phyloP scores from a whole-genome alignment of 2,888 invertebrate species.

The Eumacrocentrus americanus region DNA sequence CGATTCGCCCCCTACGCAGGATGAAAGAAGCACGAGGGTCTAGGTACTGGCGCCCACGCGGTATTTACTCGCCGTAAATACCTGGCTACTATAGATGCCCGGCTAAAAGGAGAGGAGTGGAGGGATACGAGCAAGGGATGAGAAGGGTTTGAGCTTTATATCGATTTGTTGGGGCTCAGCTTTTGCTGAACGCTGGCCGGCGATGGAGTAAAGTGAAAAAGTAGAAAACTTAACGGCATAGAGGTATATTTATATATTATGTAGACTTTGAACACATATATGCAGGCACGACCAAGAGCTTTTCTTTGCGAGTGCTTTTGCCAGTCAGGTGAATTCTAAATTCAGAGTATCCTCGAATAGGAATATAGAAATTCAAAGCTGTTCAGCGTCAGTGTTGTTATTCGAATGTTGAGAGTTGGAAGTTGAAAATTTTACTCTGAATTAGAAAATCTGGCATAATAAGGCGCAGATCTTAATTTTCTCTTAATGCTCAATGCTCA shows the following conservation, averaged over 20 bases:
- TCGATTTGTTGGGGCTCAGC: conserved; percentile 43
- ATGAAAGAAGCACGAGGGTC: conserved; percentile 41
- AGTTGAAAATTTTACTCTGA: background rate
- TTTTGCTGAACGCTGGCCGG: conserved; percentile 19
- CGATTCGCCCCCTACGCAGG: conserved; percentile 32
- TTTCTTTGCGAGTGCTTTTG: conserved; percentile 19
- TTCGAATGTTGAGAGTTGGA: conserved; percentile 5
- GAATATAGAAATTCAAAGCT: conserved; percentile 20
- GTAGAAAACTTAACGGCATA: conserved; percentile 12
- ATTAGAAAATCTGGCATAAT: background rate
- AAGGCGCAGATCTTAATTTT: background rate
- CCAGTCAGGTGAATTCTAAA: conserved; percentile 21
- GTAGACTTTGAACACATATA: background rate
- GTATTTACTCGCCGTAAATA: conserved; percentile 50
- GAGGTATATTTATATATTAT: conserved; percentile 12
- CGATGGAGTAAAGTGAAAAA: conserved; percentile 23
- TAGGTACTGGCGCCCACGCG: conserved; percentile 35
- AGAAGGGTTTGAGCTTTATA: conserved; percentile 43
- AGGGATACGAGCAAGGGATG: conserved; percentile 3
- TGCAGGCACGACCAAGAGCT: background rate
- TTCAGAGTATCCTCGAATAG: conserved; percentile 8
- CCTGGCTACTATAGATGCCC: conserved; percentile 40
- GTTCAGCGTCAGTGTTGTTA: background rate
- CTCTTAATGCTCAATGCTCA: background rate
- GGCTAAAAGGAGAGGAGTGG: background rate